A percentile compares a stretch with the other conserved stretches of the same genome.
phyloP scores from a whole-genome alignment of 2,113 vertebrate genomes.

The Choloepus hoffmanni region DNA sequence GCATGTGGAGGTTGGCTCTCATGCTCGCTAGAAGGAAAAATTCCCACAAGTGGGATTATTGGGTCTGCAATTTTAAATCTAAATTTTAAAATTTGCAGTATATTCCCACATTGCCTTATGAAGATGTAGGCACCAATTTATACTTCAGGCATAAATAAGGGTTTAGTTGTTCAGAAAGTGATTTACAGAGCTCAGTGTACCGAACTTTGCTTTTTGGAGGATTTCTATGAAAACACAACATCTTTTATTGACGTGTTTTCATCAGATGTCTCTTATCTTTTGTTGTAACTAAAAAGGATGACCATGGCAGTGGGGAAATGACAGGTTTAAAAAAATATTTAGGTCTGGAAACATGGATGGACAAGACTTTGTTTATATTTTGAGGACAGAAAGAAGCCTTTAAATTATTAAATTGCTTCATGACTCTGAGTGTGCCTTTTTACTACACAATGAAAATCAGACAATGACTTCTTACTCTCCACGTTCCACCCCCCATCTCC shows the following conservation, averaged over 20 bases:
- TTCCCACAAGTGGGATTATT: background rate
- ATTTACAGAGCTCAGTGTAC: background rate
- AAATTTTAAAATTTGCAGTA: background rate
- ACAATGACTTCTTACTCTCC: background rate
- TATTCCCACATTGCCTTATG: background rate
- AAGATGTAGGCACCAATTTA: background rate
- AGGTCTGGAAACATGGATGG: background rate
- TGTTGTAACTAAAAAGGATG: background rate
- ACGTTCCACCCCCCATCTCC: background rate
- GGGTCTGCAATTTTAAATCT: background rate
- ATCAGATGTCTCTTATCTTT: background rate
- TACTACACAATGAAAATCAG: background rate
- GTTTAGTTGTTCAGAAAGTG: background rate
- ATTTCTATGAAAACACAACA: background rate
- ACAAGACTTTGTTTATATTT: background rate
- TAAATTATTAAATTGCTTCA: background rate
- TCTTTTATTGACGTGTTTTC: background rate
- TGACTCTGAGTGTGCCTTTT: background rate
- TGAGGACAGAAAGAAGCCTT: background rate
- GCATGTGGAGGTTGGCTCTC: background rate
- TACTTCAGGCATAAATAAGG: background rate
- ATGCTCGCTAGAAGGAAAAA: background rate
- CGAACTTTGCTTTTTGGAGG: background rate
- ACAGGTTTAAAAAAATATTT: background rate
- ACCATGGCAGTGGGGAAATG: background rate